Base-by-base conservation (phyloP, 2,113 vertebrate species). In the Barnardius zonarius region DNA sequence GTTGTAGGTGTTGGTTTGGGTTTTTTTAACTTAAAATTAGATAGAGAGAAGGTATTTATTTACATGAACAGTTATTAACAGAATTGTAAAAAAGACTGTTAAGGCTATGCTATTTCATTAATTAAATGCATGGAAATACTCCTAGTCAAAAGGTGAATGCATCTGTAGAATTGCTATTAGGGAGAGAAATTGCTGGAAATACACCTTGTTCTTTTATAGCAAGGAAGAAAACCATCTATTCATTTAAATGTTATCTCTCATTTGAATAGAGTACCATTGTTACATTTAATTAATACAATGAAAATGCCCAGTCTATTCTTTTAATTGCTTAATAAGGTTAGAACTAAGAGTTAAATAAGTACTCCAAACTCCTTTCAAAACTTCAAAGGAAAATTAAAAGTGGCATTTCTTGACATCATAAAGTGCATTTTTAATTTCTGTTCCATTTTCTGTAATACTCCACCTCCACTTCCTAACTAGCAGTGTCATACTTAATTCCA, bases 301-400 rank as follows among this genome's bases (percentile, higher is more conserved):
- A 70, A 86, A 77, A 70, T 83, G 48, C 27, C 13, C 64, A 62
- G 17, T 62, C 51, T 85, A 43, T 57, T 86, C 11, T 74, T 78
- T 80, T 83, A 66, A 46, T 84, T 86, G 17, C 70, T 92, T 76
- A 81, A 64, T 28, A 82, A 23, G 27, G 63, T 90, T 80, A 88
- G 68, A 77, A 92, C 9, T 7, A 91, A 59, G 28, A 67, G 49
- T 49, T 61, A 70, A 93, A 30, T 70, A 92, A 94, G 62, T 92
- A 67, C 5, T 87, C 55, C 63, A 86, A 83, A 27, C 41, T 93
- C 52, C 59, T 90, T 88, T 70, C 5, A 92, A 92, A 72, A 57
- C 37, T 85, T 57, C 57, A 82, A 88, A 86, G 64, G 4, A 74
- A 64, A 70, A 94, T 52, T 83, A 66, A 75, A 78, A 63, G 52